phyloP scores from a whole-genome alignment of 2,797 vertebrate genomes.

The Adelosebastes latens region DNA sequence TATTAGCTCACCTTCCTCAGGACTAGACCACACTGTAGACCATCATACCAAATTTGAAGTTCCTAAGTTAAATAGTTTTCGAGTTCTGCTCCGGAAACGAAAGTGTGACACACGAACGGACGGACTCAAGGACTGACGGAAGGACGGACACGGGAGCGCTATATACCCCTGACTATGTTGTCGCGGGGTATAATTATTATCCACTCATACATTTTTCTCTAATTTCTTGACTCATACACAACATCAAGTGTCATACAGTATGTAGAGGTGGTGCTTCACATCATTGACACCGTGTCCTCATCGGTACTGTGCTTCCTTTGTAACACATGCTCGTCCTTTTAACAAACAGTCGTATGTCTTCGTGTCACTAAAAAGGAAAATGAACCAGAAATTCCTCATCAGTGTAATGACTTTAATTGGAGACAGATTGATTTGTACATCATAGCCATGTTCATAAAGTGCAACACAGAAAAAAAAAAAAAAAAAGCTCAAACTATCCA shows the following conservation, averaged over 20 bases:
- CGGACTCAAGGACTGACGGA: too few species aligned
- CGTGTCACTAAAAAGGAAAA: not conserved
- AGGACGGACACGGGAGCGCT: too few species aligned
- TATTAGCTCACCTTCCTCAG: too few species aligned
- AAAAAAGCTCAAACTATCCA: constrained; percentile 37
- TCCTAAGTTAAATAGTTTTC: too few species aligned
- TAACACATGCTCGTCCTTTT: not conserved
- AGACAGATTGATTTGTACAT: constrained; percentile 52
- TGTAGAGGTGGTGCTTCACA: not conserved
- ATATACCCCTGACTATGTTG: too few species aligned
- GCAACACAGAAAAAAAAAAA: constrained; percentile 54
- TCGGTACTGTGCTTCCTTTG: not conserved
- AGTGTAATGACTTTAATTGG: constrained; percentile 58
- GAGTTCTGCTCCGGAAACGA: too few species aligned
- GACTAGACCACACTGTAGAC: too few species aligned
- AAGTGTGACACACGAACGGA: too few species aligned
- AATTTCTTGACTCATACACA: not conserved
- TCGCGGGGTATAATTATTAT: too few species aligned
- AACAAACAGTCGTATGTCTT: not conserved
- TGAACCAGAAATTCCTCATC: not conserved
- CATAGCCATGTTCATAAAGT: constrained; percentile 58
- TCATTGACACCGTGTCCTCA: not conserved
- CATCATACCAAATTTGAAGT: too few species aligned
- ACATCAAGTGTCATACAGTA: not conserved
- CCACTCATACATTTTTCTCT: not conserved